phyloP scores from a whole-genome alignment of 2,113 vertebrate species.

The Spea bombifrons region DNA sequence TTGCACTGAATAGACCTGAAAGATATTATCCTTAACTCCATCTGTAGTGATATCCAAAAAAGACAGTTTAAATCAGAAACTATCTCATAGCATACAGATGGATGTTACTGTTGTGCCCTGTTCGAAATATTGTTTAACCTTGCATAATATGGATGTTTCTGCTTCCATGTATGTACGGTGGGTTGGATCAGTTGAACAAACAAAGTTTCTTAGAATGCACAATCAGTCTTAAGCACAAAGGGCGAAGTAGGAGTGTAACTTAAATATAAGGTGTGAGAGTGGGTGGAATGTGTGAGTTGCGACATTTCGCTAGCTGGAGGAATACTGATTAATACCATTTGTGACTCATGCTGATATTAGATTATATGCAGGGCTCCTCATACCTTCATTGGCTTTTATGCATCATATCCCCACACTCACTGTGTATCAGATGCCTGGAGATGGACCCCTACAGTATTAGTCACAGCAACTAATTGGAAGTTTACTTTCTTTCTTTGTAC shows the following conservation, averaged over 20 bases:
- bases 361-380: constrained; percentile 1
- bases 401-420: neutral
- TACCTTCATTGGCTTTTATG: neutral
- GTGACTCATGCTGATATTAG: constrained; percentile 19
- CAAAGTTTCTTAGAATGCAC: constrained; percentile 19
- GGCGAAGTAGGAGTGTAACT: neutral
- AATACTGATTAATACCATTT: constrained; percentile 14
- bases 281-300: constrained; percentile 22
- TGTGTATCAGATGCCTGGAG: neutral
- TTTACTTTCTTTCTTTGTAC: neutral
- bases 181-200: neutral
- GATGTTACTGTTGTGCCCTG: no score
- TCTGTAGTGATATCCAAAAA: no score
- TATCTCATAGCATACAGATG: no score
- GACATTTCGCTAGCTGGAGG: neutral
- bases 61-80: no score
- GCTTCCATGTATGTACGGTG: neutral
- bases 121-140: neutral
- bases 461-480: neutral
- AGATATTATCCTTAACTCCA: no score
- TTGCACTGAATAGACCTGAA: no score
- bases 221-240: neutral
- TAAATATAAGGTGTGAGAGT: neutral
- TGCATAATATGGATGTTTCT: neutral
- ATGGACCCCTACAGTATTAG: neutral